Conservation (phyloP, 1,140 invertebrate genomes). For the Mesaphorura yosii region DNA sequence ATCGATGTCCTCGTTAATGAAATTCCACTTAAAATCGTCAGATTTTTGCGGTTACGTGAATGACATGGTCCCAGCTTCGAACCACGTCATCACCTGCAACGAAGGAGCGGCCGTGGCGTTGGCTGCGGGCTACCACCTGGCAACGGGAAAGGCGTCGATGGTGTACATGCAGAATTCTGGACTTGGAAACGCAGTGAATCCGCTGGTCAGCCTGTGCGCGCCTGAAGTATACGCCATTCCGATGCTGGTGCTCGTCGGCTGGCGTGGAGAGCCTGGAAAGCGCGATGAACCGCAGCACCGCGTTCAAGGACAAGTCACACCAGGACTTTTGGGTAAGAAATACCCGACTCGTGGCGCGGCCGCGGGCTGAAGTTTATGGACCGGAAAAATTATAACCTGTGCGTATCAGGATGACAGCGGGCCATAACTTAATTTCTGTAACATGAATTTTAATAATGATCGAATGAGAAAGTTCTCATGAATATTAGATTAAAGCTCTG, state of each 20-base stretch:
- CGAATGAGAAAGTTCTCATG: too few species aligned
- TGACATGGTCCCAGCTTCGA: conserved; percentile 33
- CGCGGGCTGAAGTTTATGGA: too few species aligned
- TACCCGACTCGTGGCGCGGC: neutral
- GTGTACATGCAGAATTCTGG: conserved; percentile 43
- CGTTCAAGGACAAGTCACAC: conserved; percentile 39
- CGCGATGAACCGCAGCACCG: conserved; percentile 42
- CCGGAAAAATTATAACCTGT: too few species aligned
- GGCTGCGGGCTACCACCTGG: conserved; percentile 40
- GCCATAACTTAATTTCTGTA: too few species aligned
- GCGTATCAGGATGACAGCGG: too few species aligned
- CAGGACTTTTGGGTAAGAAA: conserved; percentile 36
- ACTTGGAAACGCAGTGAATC: conserved; percentile 41
- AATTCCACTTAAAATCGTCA: conserved; percentile 18
- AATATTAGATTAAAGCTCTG: too few species aligned
- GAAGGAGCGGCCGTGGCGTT: conserved; percentile 38
- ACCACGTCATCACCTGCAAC: conserved; percentile 33
- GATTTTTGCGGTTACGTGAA: conserved; percentile 42
- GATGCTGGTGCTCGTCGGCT: conserved; percentile 41
- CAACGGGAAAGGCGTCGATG: conserved; percentile 38
- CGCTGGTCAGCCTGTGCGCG: conserved; percentile 37
- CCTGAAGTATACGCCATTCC: conserved; percentile 40
- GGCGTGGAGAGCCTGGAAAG: conserved; percentile 42
- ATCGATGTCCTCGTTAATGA: neutral
- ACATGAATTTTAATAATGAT: too few species aligned